Percentiles rank a stretch among this genome's conserved stretches.
These are phyloP conservation scores for Noctua fimbriata DNA, from an alignment of 2,888 invertebrate species.

Conservation along the genomic window DNA sequence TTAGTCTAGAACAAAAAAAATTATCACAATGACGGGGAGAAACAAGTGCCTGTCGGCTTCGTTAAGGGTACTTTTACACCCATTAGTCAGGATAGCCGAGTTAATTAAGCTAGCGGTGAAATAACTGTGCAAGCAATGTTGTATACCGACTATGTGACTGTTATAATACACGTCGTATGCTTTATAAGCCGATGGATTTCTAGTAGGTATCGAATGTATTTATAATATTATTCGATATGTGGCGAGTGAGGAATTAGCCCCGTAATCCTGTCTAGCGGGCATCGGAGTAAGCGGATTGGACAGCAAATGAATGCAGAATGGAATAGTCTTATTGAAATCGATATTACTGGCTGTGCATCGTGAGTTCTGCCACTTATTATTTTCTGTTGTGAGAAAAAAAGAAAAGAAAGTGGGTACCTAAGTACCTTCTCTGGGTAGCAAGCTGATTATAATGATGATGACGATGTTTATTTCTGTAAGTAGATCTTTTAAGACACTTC, in stretches of 20 bases:
- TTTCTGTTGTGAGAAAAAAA: not conserved
- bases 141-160: not conserved
- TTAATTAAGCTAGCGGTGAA: not conserved
- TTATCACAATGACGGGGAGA: too few relatives aligned
- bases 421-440: not conserved
- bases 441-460: not conserved
- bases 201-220: conserved; percentile 35
- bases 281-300: conserved; percentile 55
- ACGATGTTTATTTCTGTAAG: not conserved
- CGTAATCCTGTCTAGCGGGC: conserved; percentile 55
- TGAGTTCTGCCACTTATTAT: not conserved
- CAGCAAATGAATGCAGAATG: conserved; percentile 43
- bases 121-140: not conserved
- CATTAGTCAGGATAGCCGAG: not conserved
- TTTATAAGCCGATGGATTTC: not conserved
- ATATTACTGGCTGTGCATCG: conserved; percentile 34
- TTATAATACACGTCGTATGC: not conserved
- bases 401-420: not conserved
- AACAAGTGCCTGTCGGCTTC: too few relatives aligned
- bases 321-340: conserved; percentile 39
- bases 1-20: too few relatives aligned
- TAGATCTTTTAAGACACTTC: not conserved
- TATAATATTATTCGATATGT: conserved; percentile 41
- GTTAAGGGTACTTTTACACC: too few relatives aligned
- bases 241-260: conserved; percentile 41